phyloP scores from a whole-genome alignment of 2,113 vertebrate genomes.

The Todiramphus chloris region DNA sequence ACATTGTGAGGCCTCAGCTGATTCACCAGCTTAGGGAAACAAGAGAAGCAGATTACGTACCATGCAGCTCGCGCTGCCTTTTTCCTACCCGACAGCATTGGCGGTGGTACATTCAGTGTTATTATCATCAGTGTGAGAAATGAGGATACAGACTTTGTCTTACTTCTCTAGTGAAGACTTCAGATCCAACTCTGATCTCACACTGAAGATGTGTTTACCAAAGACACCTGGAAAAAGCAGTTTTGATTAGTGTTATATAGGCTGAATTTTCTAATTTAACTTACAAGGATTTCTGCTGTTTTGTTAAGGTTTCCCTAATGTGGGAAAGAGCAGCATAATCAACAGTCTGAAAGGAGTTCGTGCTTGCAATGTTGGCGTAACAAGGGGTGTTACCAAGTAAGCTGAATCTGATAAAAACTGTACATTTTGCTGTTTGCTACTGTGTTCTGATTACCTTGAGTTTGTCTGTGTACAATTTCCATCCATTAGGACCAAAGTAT shows the following conservation, averaged over 20 bases:
- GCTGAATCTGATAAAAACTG: slow-evolving; percentile 1
- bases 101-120: neutral
- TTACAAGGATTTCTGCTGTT: neutral
- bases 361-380: slow-evolving; percentile 81
- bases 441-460: neutral
- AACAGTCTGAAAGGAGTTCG: slow-evolving; percentile 87
- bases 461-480: neutral
- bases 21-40: neutral
- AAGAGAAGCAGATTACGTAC: neutral
- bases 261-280: neutral
- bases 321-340: slow-evolving; percentile 97
- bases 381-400: slow-evolving; percentile 92
- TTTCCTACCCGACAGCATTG: neutral
- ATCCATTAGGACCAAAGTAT: neutral
- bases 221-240: neutral
- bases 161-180: slow-evolving; percentile 66
- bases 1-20: neutral
- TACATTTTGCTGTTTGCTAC: neutral
- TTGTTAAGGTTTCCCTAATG: slow-evolving; percentile 90
- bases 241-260: neutral
- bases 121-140: slow-evolving; percentile 32
- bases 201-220: neutral
- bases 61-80: neutral
- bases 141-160: slow-evolving; percentile 59
- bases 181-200: slow-evolving; percentile 76